phyloP scores from a whole-genome alignment of 1,140 invertebrate species.

The Plectus sambesii region DNA sequence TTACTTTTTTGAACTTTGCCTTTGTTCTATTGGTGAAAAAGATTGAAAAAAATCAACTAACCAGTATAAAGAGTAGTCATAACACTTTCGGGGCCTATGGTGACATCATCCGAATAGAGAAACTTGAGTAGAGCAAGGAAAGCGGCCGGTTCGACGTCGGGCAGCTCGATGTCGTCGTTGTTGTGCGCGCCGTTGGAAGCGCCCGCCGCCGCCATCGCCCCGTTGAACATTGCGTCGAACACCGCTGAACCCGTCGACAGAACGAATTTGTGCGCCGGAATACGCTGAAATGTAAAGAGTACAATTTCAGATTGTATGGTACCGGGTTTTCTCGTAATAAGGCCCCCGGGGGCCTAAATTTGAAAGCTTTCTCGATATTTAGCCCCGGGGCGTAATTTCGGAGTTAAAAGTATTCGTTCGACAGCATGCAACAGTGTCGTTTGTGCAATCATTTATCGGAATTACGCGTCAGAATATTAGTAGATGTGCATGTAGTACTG shows the following conservation, averaged over 20 bases:
- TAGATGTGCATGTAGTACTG: too few species aligned
- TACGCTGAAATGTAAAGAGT: constrained; percentile 59
- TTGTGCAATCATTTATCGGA: too few species aligned
- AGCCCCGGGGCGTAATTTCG: too few species aligned
- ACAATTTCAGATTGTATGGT: too few species aligned
- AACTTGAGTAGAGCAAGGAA: constrained; percentile 56
- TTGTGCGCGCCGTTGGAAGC: constrained; percentile 53
- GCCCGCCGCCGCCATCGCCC: constrained; percentile 49
- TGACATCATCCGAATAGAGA: constrained; percentile 69
- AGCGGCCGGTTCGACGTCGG: constrained; percentile 69
- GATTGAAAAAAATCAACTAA: neutral
- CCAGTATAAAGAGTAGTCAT: constrained; percentile 69
- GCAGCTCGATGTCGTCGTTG: constrained; percentile 63
- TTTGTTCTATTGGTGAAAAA: too few species aligned
- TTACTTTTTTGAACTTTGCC: too few species aligned
- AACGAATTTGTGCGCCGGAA: constrained; percentile 73
- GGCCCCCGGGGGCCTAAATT: constrained; percentile 52
- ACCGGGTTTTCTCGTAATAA: too few species aligned
- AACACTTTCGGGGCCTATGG: constrained; percentile 69
- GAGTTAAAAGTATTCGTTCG: too few species aligned
- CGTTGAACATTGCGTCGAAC: constrained; percentile 77
- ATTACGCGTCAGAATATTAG: too few species aligned
- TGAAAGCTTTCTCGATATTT: too few species aligned
- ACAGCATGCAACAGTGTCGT: neutral
- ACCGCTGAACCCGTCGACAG: constrained; percentile 69